Conservation (phyloP, 2,113 vertebrate genomes). For the Percopsis transmontana region DNA sequence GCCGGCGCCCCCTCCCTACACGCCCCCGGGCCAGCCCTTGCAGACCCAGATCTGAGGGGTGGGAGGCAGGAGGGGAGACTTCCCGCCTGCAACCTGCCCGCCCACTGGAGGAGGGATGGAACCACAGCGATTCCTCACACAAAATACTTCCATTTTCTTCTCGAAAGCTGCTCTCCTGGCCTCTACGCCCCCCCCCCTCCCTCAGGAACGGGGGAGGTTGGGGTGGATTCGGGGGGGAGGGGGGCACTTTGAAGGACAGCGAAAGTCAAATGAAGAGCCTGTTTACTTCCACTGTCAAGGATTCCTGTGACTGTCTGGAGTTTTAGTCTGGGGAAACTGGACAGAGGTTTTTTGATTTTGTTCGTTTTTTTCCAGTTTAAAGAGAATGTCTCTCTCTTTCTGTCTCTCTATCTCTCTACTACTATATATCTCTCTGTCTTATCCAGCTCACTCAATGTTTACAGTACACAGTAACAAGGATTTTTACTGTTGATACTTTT, state of each 20-base stretch:
- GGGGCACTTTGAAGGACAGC: slow-evolving; percentile 40
- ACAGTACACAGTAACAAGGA: slow-evolving; percentile 92
- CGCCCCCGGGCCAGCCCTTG: slow-evolving; percentile 82
- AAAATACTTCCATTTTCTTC: slow-evolving; percentile 58
- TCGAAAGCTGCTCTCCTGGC: slow-evolving; percentile 51
- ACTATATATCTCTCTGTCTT: slow-evolving; percentile 68
- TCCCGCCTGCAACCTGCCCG: too few species aligned
- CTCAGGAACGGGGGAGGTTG: slow-evolving; percentile 46
- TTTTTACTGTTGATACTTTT: slow-evolving; percentile 97
- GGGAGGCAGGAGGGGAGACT: not conserved
- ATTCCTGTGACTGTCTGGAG: slow-evolving; percentile 77
- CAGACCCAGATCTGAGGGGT: slow-evolving; percentile 92
- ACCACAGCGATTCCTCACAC: slow-evolving; percentile 27
- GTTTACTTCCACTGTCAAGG: slow-evolving; percentile 81
- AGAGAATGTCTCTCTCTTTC: slow-evolving; percentile 62
- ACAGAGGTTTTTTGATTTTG: not conserved
- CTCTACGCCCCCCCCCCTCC: slow-evolving; percentile 19
- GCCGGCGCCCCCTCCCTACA: slow-evolving; percentile 93
- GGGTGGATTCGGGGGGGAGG: slow-evolving; percentile 20
- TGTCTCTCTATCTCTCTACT: slow-evolving; percentile 80
- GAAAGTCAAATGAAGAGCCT: slow-evolving; percentile 70
- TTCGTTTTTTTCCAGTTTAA: slow-evolving; percentile 22
- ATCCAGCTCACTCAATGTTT: slow-evolving; percentile 83
- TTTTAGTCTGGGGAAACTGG: slow-evolving; percentile 19
- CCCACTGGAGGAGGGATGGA: slow-evolving; percentile 18